Evolutionary conservation across 1,140 invertebrate species (phyloP).

Genomic region (Drosophila asahinai): DNA sequence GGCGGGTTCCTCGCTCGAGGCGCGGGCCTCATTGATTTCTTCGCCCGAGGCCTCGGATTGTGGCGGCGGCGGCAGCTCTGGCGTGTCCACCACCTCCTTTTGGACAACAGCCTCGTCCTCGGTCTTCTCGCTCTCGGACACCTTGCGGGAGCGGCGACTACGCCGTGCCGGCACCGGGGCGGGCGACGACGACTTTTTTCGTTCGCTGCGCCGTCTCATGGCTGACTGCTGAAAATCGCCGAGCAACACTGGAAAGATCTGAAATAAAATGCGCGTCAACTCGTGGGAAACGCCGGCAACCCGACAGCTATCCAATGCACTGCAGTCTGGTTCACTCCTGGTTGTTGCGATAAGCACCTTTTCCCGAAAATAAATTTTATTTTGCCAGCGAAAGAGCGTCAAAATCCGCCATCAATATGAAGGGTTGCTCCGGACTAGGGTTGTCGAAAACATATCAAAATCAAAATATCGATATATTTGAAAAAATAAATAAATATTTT

Average conservation of each 20-base stretch:
- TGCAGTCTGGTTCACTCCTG: conserved; percentile 13
- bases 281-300: conserved; percentile 21
- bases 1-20: conserved; percentile 66
- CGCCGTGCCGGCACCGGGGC: conserved; percentile 70
- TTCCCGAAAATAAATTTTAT: conserved; percentile 56
- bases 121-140: conserved; percentile 65
- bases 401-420: conserved; percentile 72
- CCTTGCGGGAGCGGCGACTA: conserved; percentile 68
- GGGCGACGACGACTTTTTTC: conserved; percentile 80
- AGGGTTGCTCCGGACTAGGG: conserved; percentile 45
- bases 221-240: conserved; percentile 38
- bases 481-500: too few species aligned
- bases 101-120: conserved; percentile 58
- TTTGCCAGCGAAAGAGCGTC: conserved; percentile 70
- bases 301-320: conserved; percentile 27
- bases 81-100: conserved; percentile 47
- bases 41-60: conserved; percentile 31
- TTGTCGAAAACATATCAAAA: too few species aligned
- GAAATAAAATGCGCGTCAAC: conserved; percentile 49
- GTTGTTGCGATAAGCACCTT: conserved; percentile 32
- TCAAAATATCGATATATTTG: too few species aligned
- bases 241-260: conserved; percentile 50
- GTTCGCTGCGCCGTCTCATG: conserved; percentile 81
- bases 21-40: conserved; percentile 60
- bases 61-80: conserved; percentile 1